Evolutionary conservation across 2,113 vertebrate species (phyloP).

Genomic region (Pangasianodon hypophthalmus): DNA sequence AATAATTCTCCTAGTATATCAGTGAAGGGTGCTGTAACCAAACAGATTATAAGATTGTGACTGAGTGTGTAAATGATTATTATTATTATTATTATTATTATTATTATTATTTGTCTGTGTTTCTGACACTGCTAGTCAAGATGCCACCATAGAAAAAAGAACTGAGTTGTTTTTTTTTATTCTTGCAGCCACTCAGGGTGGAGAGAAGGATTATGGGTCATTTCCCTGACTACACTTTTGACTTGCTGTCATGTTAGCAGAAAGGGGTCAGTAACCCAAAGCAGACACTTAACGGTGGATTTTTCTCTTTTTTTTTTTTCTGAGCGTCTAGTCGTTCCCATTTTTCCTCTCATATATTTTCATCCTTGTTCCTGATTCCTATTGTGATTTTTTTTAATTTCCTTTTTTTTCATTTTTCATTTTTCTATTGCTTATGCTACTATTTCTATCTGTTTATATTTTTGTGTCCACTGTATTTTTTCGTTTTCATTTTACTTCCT

Average conservation of each 20-base stretch:
- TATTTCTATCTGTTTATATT: background rate
- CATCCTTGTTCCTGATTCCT: background rate
- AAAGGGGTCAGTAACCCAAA: conserved; percentile 29
- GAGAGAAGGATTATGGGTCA: conserved; percentile 62
- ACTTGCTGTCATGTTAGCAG: conserved; percentile 63
- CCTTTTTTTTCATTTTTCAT: conserved; percentile 55
- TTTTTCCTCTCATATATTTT: conserved; percentile 38
- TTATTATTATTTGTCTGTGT: background rate
- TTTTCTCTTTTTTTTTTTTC: background rate
- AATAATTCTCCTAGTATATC: background rate
- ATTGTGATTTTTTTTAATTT: background rate
- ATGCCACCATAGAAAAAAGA: background rate
- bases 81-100: background rate
- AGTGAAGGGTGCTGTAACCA: background rate
- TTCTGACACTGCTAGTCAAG: background rate
- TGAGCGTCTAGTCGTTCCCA: background rate
- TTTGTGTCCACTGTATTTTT: conserved; percentile 9
- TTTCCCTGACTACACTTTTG: conserved; percentile 58
- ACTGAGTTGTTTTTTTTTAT: background rate
- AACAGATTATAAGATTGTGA: background rate
- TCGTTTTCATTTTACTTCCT: conserved; percentile 38
- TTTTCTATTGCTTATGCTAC: conserved; percentile 29
- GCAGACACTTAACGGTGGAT: conserved; percentile 31
- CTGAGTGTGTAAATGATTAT: background rate
- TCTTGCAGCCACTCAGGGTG: conserved; percentile 55